Evolutionary conservation across 35 echinoderm and acorn worm species (phyloP).

Genomic region (Ophiothrix spiculata): DNA sequence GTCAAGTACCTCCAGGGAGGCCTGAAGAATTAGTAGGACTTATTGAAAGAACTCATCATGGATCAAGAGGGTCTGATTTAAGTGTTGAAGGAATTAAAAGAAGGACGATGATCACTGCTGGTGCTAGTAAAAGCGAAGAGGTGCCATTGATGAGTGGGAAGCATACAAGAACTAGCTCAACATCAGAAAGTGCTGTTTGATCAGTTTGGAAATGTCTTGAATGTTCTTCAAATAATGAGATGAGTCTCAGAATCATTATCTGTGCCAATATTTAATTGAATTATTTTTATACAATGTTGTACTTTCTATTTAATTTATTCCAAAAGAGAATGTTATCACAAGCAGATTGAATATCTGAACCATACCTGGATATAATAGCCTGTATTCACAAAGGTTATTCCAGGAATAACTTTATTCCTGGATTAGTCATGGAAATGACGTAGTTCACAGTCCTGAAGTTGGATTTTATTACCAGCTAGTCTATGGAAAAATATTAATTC

Average conservation of each 20-base stretch:
- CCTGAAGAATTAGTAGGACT: slow-evolving; percentile 18
- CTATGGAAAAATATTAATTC: too few species aligned
- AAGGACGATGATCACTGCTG: not conserved
- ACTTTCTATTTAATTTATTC: not conserved
- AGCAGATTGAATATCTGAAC: too few species aligned
- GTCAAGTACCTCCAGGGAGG: not conserved
- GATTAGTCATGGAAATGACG: too few species aligned
- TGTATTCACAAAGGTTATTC: too few species aligned
- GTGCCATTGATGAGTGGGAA: slow-evolving; percentile 13
- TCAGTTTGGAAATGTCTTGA: not conserved
- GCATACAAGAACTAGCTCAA: not conserved
- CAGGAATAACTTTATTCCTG: too few species aligned
- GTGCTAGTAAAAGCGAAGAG: slow-evolving; percentile 16
- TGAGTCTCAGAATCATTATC: too few species aligned
- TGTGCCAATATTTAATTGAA: not conserved
- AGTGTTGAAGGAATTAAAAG: slow-evolving; percentile 24
- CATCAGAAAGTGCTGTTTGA: slow-evolving; percentile 1
- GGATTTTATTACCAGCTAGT: too few species aligned
- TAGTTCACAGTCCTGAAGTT: too few species aligned
- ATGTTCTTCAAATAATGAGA: not conserved
- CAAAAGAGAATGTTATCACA: not conserved
- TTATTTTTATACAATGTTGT: not conserved
- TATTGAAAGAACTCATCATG: slow-evolving; percentile 4
- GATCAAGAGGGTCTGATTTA: slow-evolving; percentile 16
- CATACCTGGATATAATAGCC: too few species aligned